phyloP scores from a whole-genome alignment of 2,888 invertebrate genomes.

The Anthrax anthrax region DNA sequence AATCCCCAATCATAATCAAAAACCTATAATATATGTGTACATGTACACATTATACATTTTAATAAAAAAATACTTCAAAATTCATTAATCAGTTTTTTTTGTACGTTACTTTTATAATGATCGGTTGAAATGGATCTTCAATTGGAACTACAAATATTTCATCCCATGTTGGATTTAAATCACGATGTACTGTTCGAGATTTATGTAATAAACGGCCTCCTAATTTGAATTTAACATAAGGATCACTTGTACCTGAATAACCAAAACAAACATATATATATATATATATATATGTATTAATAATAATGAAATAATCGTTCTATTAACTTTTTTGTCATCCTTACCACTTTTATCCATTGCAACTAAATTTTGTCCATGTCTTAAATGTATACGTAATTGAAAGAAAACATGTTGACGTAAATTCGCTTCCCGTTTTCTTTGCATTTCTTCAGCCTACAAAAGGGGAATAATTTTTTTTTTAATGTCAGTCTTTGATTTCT shows the following conservation, averaged over 20 bases:
- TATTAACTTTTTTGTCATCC: too few species aligned
- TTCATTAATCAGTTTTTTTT: too few species aligned
- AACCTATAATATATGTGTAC: constrained; percentile 42
- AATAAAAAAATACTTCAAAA: too few species aligned
- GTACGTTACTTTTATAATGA: constrained; percentile 62
- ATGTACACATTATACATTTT: background rate
- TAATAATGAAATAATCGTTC: too few species aligned
- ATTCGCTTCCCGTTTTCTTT: constrained; percentile 53
- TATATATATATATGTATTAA: too few species aligned
- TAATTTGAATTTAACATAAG: constrained; percentile 92
- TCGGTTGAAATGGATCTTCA: constrained; percentile 76
- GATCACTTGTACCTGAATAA: constrained; percentile 83
- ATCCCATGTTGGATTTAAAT: constrained; percentile 96
- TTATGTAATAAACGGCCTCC: constrained; percentile 79
- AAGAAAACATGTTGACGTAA: constrained; percentile 81
- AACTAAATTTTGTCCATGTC: constrained; percentile 74
- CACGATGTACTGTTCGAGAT: constrained; percentile 84
- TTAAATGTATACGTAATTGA: constrained; percentile 77
- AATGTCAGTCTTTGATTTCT: too few species aligned
- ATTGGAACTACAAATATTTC: constrained; percentile 86
- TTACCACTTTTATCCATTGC: constrained; percentile 93
- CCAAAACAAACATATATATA: too few species aligned
- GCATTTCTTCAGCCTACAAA: constrained; percentile 50
- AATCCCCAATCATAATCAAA: constrained; percentile 97
- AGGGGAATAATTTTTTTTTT: too few species aligned